Evolutionary conservation across 1,140 invertebrate species (phyloP).

Genomic region (Drosophila yakuba): DNA sequence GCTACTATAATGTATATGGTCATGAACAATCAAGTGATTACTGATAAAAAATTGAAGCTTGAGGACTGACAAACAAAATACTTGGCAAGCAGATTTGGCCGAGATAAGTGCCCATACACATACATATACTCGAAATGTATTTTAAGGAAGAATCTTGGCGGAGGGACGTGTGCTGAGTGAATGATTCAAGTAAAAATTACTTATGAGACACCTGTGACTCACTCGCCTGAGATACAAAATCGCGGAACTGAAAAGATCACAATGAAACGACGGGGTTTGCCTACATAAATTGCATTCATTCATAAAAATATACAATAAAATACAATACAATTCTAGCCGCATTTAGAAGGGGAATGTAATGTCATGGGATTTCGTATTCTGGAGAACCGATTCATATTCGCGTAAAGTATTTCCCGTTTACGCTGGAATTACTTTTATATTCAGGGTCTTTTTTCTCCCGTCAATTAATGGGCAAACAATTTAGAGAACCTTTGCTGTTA

Average conservation of each 20-base stretch:
- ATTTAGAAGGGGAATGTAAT: slow-evolving; percentile 17
- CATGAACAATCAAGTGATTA: slow-evolving; percentile 53
- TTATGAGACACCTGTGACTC: slow-evolving; percentile 42
- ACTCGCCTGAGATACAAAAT: slow-evolving; percentile 36
- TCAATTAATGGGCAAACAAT: slow-evolving; percentile 44
- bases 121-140: slow-evolving; percentile 7
- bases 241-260: slow-evolving; percentile 57
- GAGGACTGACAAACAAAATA: slow-evolving; percentile 39
- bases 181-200: slow-evolving; percentile 45
- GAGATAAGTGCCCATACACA: slow-evolving; percentile 6
- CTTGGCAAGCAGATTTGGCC: slow-evolving; percentile 21
- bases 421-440: not conserved
- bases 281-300: slow-evolving; percentile 46
- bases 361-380: slow-evolving; percentile 30
- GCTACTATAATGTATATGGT: slow-evolving; percentile 24
- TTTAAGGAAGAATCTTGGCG: slow-evolving; percentile 46
- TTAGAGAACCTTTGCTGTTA: slow-evolving; percentile 28
- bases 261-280: slow-evolving; percentile 29
- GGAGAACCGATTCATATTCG: slow-evolving; percentile 4
- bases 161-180: slow-evolving; percentile 32
- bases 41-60: slow-evolving; percentile 50
- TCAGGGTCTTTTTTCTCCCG: slow-evolving; percentile 8
- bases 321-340: not conserved
- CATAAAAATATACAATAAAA: slow-evolving; percentile 33
- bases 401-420: slow-evolving; percentile 23